Percentiles rank a stretch among this genome's conserved stretches.
phyloP scores from a whole-genome alignment of 2,797 vertebrate genomes.

The Clarias laeviceps region DNA sequence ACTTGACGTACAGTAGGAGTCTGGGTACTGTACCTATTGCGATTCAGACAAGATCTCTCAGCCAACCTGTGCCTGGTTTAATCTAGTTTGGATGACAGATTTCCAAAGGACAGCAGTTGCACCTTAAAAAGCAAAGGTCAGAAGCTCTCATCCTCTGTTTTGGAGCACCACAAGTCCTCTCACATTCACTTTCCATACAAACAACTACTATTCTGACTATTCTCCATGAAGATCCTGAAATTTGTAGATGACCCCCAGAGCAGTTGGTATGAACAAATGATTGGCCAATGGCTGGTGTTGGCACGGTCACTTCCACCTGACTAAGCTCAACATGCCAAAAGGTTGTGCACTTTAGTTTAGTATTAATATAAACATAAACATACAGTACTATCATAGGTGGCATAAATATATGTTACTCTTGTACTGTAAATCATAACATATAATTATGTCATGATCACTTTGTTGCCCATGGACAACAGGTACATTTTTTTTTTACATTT shows the following conservation, averaged over 20 bases:
- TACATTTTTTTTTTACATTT: too few relatives aligned
- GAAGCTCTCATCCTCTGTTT: background rate
- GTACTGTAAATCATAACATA: too few relatives aligned
- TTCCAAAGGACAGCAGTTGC: background rate
- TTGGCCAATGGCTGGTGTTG: background rate
- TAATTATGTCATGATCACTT: too few relatives aligned
- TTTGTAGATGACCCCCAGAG: background rate
- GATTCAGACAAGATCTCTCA: background rate
- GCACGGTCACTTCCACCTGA: background rate
- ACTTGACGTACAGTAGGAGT: background rate
- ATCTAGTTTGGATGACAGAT: background rate
- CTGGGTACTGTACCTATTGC: background rate
- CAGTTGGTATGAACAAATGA: background rate
- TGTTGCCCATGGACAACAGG: too few relatives aligned
- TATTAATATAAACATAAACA: too few relatives aligned
- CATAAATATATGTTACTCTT: background rate
- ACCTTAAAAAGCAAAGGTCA: background rate
- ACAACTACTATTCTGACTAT: background rate
- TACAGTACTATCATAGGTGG: too few relatives aligned
- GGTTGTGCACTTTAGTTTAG: background rate
- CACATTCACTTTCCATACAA: background rate
- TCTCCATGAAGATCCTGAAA: background rate
- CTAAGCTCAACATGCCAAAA: background rate
- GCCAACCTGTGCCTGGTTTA: background rate
- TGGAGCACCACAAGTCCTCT: background rate